Base-by-base conservation (phyloP, 1,140 invertebrate genomes). In the Papilio glaucus region DNA sequence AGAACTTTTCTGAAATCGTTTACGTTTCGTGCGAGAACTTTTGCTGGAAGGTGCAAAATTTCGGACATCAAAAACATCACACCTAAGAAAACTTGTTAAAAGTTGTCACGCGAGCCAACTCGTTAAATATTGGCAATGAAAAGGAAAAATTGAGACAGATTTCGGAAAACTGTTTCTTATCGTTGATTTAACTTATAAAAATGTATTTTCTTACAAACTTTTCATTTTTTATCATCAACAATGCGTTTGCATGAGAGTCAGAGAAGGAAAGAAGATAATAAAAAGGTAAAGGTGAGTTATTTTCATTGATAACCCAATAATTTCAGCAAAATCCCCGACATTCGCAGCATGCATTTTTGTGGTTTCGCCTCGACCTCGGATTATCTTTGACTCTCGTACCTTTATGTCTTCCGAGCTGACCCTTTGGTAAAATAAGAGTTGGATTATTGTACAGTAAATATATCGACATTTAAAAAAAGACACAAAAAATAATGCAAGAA, bases 51-150 rank as follows among this genome's bases (percentile, higher is more conserved):
- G 18, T 53, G 45, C 9, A 21, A 57, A n/a, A 26, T 57, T 57
- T 26, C 49, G 49, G 49, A 57, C 49, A 57, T 57, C 49, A 57
- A 24, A 57, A 24, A 57, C 10, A 24, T 57, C 18, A 24, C 49
- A 57, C 18, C 18, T 57, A 21, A 57, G 49, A 57, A 26, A 57
- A 57, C 49, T 57, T 57, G 49, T 57, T 57, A 57, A 57, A 57
- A 26, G 18, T 57, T 57, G 10, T 18, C 24, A 26, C 24, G 8
- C 9, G 21, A 12, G 21, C 0, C 42, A 45, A 57, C 49, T 57
- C 49, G 49, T 57, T 57, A 57, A 57, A 24, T 57, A 24, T 57
- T 24, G 18, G 9, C 49, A 9, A 24, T 57, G 49, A 57, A 57
- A 57, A 57, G 49, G 49, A 24, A 57, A 57, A 57, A 57, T 57